These are phyloP conservation scores for Chorisops tibialis DNA, from an alignment of 2,888 invertebrate genomes.

Conservation along the genomic window DNA sequence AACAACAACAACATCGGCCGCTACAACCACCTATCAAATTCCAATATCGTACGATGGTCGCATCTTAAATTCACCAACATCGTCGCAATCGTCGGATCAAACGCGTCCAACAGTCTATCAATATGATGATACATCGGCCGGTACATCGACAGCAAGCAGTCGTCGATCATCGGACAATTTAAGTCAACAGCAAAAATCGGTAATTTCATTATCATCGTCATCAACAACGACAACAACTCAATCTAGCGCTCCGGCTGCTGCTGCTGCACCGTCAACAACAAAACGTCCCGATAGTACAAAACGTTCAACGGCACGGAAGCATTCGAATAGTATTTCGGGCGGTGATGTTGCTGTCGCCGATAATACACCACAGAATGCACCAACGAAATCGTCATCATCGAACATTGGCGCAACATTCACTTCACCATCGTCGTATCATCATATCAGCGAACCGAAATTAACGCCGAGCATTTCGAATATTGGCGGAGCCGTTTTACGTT, in stretches of 20 bases:
- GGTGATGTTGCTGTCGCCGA: neutral
- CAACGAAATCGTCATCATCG: neutral
- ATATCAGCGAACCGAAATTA: conserved; percentile 47
- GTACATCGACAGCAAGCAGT: conserved; percentile 13
- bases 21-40: conserved; percentile 33
- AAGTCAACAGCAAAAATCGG: neutral
- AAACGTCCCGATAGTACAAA: conserved; percentile 24
- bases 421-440: neutral
- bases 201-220: neutral
- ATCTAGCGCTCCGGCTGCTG: no score
- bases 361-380: no score
- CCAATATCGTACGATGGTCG: conserved; percentile 35
- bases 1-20: neutral
- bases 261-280: no score
- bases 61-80: conserved; percentile 26
- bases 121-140: conserved; percentile 2
- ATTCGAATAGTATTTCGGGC: neutral
- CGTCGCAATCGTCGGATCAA: conserved; percentile 17
- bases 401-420: neutral
- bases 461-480: conserved; percentile 63
- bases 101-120: neutral
- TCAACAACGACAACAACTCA: conserved; percentile 29
- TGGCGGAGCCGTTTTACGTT: conserved; percentile 63
- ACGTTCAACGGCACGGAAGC: conserved; percentile 1
- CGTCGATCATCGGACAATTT: conserved; percentile 10